These are phyloP conservation scores for Centropus bengalensis DNA, from an alignment of 2,113 vertebrate genomes.

Conservation along the genomic window DNA sequence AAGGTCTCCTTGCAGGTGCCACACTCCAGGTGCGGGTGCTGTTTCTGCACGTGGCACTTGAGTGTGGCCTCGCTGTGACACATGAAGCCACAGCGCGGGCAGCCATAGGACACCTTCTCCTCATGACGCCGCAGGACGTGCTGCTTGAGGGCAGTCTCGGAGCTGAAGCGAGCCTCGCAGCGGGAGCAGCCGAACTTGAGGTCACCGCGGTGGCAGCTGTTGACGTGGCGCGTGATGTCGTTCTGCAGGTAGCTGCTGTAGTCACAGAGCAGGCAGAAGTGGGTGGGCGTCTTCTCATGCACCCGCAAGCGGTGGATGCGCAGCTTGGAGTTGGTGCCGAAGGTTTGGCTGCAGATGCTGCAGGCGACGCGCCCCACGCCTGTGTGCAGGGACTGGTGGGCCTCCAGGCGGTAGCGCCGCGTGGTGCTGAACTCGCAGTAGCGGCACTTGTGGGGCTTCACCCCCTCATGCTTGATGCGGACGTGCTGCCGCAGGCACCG, in stretches of 20 bases:
- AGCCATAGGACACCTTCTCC: slow-evolving; percentile 74
- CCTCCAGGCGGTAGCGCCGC: slow-evolving; percentile 87
- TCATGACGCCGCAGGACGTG: slow-evolving; percentile 85
- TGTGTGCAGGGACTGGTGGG: slow-evolving; percentile 91
- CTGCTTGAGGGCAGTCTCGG: slow-evolving; percentile 88
- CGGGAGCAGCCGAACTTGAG: slow-evolving; percentile 79
- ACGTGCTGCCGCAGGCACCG: slow-evolving; percentile 85
- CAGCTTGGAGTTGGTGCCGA: slow-evolving; percentile 90
- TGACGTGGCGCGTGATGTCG: slow-evolving; percentile 87
- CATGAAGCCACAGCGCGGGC: slow-evolving; percentile 79
- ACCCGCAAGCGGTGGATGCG: slow-evolving; percentile 88
- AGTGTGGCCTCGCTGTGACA: slow-evolving; percentile 81
- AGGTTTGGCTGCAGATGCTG: slow-evolving; percentile 83
- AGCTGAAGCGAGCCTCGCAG: slow-evolving; percentile 89
- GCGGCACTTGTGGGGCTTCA: slow-evolving; percentile 81
- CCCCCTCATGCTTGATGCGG: slow-evolving; percentile 85
- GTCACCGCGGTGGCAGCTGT: slow-evolving; percentile 88
- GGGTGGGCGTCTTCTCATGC: slow-evolving; percentile 89
- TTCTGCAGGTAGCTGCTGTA: slow-evolving; percentile 89
- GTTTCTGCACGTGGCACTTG: slow-evolving; percentile 81
- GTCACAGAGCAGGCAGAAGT: slow-evolving; percentile 90
- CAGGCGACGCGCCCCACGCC: slow-evolving; percentile 89
- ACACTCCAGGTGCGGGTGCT: slow-evolving; percentile 82
- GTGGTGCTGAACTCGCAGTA: slow-evolving; percentile 91
- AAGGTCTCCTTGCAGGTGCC: slow-evolving; percentile 81